Base-by-base conservation (phyloP, 2,888 invertebrate genomes). In the Toxonevra muliebris region DNA sequence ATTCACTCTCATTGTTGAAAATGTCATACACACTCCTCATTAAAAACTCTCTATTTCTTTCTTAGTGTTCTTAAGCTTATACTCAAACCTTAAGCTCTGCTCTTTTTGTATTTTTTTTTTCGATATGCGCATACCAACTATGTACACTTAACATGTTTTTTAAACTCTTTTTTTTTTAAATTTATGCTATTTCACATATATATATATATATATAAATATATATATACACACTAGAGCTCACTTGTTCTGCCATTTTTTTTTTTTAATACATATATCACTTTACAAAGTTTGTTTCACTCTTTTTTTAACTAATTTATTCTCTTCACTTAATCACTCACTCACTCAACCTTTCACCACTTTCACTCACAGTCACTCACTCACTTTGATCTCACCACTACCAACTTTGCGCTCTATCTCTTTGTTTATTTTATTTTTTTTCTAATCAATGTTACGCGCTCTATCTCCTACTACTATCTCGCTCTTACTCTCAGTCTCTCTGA, bases 401-500 rank as follows among this genome's bases (percentile, higher is more conserved):
- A 48, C 48, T 43, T 43, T 20, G 15, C 41, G 58, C 61, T 59
- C 62, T 61, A 62, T 65, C 70, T 66, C 62, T 67, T 70, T 61
- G 65, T 68, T 65, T 65, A 63, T 68, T 65, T 65, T 54, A 58
- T 13, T 69, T 52, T 48, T 45, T 17, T 53, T 11, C 11, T 52
- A 17, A 48, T 57, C 54, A 54, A 12, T 10, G 17, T 48, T 43
- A 11, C 69, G 58, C 30, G 42, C 55, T 65, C 61, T 60, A 54
- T 69, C 13, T 15, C 13, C 48, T 48, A n/a, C 15, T 10, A 48
- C 48, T 48, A 8, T 48, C 69, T 61, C 52, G 65, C 60, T 62
- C 65, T 74, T 61, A 64, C 70, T 73, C 68, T 72, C 66, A 69
- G 71, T 66, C 66, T 30, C 60, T 66, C 30, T 57, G 20, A 42